Percentiles rank a stretch among this genome's conserved stretches.
phyloP scores from a whole-genome alignment of 2,888 invertebrate species.

The Eupithecia abbreviata region DNA sequence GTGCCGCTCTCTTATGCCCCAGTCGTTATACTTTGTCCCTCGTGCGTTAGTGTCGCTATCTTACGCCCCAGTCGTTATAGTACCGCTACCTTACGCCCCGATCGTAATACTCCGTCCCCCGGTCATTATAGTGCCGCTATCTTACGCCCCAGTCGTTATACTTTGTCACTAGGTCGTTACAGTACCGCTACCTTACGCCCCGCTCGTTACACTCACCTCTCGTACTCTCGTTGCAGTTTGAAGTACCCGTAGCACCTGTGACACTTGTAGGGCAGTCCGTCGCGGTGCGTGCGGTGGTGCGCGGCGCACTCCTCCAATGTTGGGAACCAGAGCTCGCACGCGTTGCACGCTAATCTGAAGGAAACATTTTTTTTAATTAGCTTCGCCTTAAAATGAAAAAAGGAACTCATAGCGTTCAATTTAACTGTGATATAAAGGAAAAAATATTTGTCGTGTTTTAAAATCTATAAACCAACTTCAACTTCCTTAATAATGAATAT shows the following conservation, averaged over 20 bases:
- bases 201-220: constrained; percentile 23
- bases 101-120: not conserved
- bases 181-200: not conserved
- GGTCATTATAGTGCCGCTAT: not conserved
- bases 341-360: constrained; percentile 71
- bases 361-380: not conserved
- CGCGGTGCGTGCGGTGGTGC: constrained; percentile 75
- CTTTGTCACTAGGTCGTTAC: not conserved
- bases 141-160: too few species aligned
- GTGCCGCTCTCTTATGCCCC: too few species aligned
- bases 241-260: constrained; percentile 65
- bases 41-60: not conserved
- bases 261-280: constrained; percentile 73
- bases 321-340: constrained; percentile 74
- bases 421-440: too few species aligned
- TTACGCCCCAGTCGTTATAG: not conserved
- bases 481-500: too few species aligned
- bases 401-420: too few species aligned
- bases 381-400: too few species aligned
- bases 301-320: constrained; percentile 61
- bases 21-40: not conserved
- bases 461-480: too few species aligned
- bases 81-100: too few species aligned
- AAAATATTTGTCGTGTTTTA: too few species aligned
- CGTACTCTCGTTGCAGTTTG: constrained; percentile 41